Conservation (phyloP, 2,888 invertebrate genomes). For the Alviniconcha strummeri region DNA sequence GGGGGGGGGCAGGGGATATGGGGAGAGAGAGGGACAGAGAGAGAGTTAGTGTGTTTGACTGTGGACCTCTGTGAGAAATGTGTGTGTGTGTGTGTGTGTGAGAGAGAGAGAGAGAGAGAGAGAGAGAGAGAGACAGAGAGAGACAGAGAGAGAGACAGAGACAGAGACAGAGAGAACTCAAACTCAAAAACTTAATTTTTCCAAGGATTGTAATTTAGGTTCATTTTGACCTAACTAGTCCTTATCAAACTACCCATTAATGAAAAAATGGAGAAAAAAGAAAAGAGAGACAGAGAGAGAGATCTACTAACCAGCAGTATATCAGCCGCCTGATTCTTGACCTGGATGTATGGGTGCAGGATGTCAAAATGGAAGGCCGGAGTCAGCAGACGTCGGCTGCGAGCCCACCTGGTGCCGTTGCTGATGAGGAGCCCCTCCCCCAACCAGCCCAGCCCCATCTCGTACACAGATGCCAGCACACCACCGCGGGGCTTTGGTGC, state of each 20-base stretch:
- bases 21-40: no score
- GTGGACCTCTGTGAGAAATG: background rate
- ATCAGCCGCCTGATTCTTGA: constrained; percentile 41
- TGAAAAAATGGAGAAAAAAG: background rate
- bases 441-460: constrained; percentile 56
- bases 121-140: constrained; percentile 19
- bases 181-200: background rate
- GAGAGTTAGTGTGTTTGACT: no score
- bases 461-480: constrained; percentile 40
- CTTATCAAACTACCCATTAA: background rate
- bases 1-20: no score
- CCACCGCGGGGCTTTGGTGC: constrained; percentile 38
- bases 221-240: background rate
- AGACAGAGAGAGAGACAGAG: constrained; percentile 9
- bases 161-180: background rate
- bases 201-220: background rate
- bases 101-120: background rate
- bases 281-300: no score
- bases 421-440: constrained; percentile 57
- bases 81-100: background rate
- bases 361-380: constrained; percentile 42
- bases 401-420: constrained; percentile 52
- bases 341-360: constrained; percentile 47
- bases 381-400: constrained; percentile 52
- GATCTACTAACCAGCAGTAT: constrained; percentile 15